Base-by-base conservation (phyloP, 2,113 vertebrate species). In the Numida meleagris region DNA sequence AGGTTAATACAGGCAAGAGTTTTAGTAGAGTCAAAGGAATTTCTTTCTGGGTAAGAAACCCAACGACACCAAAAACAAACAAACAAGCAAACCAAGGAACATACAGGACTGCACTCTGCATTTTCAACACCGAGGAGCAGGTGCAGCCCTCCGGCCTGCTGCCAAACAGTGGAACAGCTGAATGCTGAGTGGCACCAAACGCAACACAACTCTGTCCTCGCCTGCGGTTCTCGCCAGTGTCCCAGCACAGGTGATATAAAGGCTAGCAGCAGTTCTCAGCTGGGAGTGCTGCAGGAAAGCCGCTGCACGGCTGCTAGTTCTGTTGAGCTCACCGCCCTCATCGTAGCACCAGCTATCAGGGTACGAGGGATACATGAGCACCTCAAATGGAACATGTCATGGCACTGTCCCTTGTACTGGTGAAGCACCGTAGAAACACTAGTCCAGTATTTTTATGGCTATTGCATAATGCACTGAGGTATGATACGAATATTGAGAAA, bases 401-500 rank as follows among this genome's bases (percentile, higher is more conserved):
- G 83, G 91, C 77, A 85, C 83, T 91, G 82, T 98, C 97, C 97
- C 98, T 98, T 98, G 97, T 95, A 97, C 97, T 94, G 97, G 96
- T 95, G 96, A 97, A 98, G 98, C 98, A 99, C 98, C 96, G 46
- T 88, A 93, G 76, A 95, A 95, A 94, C 92, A 84, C 96, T 59
- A 89, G 90, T 88, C 86, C 94, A 96, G 95, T 72, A 97, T 82
- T 89, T 97, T 97, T 95, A 98, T 98, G 98, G 98, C 98, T 98
- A 97, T 94, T 88, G 97, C 96, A 96, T 93, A 97, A 97, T 94
- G 97, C 94, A 97, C 92, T 98, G 98, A 99, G 98, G 99, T 99
- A 99, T 97, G 98, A 94, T 95, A 95, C 92, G 93, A 86, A 87
- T 66, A 91, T 19, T 17, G 66, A 90, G 90, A 95, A 87, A 95